A percentile compares a stretch with the other conserved stretches of the same genome.
Evolutionary conservation across 2,888 invertebrate species (phyloP).

Genomic region (Sylvicola fuscatus): DNA sequence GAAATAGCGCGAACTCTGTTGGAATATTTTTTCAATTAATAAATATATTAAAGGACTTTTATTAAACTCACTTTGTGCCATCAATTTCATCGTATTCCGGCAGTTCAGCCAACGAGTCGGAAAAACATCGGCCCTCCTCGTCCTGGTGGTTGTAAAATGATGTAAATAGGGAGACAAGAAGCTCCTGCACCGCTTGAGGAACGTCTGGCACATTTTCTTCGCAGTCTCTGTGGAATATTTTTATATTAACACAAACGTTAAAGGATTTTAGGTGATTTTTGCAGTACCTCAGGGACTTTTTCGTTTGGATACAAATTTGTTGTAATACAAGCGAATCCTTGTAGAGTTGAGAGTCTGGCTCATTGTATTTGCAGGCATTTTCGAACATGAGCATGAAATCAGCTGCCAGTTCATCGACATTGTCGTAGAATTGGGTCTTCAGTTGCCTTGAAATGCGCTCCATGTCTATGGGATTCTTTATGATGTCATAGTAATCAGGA

Average conservation of each 20-base stretch:
- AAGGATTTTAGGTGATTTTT: background rate
- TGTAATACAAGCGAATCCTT: slow-evolving; percentile 90
- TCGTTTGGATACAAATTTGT: slow-evolving; percentile 77
- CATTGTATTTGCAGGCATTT: slow-evolving; percentile 94
- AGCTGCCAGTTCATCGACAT: slow-evolving; percentile 66
- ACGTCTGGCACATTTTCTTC: slow-evolving; percentile 83
- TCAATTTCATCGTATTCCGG: slow-evolving; percentile 68
- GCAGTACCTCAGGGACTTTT: slow-evolving; percentile 51
- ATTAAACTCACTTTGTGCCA: slow-evolving; percentile 32
- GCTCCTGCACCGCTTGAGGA: slow-evolving; percentile 69
- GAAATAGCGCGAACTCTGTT: slow-evolving; percentile 61
- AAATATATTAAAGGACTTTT: slow-evolving; percentile 6
- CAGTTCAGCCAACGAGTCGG: slow-evolving; percentile 87
- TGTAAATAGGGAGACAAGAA: slow-evolving; percentile 79
- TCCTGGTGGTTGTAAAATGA: slow-evolving; percentile 92
- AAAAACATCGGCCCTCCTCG: slow-evolving; percentile 88
- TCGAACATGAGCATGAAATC: slow-evolving; percentile 89
- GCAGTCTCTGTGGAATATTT: slow-evolving; percentile 37
- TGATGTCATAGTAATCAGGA: slow-evolving; percentile 94
- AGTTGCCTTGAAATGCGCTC: slow-evolving; percentile 78
- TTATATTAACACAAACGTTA: slow-evolving; percentile 2
- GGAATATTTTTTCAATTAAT: too few relatives aligned
- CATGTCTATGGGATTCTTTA: slow-evolving; percentile 92
- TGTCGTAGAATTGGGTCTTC: slow-evolving; percentile 53
- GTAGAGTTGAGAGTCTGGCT: slow-evolving; percentile 92